Conservation (phyloP, 2,797 vertebrate species). For the Lutjanus campechanus region DNA sequence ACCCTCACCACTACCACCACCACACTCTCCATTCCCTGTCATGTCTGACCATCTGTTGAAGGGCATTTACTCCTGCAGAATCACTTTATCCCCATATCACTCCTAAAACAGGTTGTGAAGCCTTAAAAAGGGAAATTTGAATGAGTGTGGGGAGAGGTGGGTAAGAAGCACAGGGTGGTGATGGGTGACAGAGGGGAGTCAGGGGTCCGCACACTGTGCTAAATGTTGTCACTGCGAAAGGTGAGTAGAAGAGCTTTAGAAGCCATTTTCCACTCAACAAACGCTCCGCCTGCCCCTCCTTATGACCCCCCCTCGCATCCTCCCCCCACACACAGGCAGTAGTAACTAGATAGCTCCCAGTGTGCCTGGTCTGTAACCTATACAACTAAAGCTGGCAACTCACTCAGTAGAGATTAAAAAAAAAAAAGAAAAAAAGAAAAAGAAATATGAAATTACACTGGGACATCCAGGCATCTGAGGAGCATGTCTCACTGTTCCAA, state of each 20-base stretch:
- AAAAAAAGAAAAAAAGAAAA: constrained; percentile 52
- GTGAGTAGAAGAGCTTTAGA: constrained; percentile 86
- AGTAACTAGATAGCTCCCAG: constrained; percentile 74
- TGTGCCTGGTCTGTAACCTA: constrained; percentile 67
- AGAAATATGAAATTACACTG: constrained; percentile 62
- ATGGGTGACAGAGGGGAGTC: constrained; percentile 54
- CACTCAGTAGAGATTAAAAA: constrained; percentile 63
- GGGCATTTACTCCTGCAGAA: constrained; percentile 86
- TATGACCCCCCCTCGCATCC: neutral
- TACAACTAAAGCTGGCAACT: constrained; percentile 74
- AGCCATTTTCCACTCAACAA: constrained; percentile 88
- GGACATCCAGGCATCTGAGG: constrained; percentile 59
- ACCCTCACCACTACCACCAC: constrained; percentile 11
- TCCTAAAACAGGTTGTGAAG: constrained; percentile 81
- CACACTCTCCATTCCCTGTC: constrained; percentile 60
- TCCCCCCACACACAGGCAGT: constrained; percentile 34
- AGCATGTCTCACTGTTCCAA: constrained; percentile 58
- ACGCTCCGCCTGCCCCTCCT: constrained; percentile 49
- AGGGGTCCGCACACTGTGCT: constrained; percentile 66
- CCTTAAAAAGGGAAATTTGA: constrained; percentile 78
- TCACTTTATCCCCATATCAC: constrained; percentile 80
- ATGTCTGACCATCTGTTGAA: constrained; percentile 88
- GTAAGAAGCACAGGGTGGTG: constrained; percentile 28
- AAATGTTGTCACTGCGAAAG: constrained; percentile 89
- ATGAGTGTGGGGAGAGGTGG: constrained; percentile 13